Evolutionary conservation across 1,140 invertebrate genomes (phyloP).

Genomic region (Drosophila jambulina): DNA sequence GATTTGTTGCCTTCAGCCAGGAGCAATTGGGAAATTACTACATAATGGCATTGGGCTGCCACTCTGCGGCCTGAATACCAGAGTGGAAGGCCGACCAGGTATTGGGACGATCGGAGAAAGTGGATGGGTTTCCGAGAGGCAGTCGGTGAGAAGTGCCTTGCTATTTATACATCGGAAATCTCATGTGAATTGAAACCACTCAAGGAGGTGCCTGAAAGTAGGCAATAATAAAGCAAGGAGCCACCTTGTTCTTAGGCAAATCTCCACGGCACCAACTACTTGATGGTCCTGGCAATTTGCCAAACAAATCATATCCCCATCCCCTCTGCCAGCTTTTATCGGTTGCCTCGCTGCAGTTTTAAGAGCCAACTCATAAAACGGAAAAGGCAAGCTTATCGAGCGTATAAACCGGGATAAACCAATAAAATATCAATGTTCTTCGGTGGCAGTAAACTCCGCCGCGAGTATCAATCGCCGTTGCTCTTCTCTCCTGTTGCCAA

Average conservation of each 20-base stretch:
- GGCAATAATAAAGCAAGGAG: not conserved
- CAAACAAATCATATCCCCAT: constrained; percentile 16
- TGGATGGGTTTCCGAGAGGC: not conserved
- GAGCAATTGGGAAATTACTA: constrained; percentile 69
- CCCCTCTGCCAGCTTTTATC: constrained; percentile 2
- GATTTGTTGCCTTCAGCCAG: constrained; percentile 69
- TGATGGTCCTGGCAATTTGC: constrained; percentile 9
- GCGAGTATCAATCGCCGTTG: constrained; percentile 6
- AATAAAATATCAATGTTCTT: constrained; percentile 77
- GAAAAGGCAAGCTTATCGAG: constrained; percentile 39
- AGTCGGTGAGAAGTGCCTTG: not conserved
- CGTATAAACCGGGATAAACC: constrained; percentile 65
- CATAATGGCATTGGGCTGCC: constrained; percentile 52
- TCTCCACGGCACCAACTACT: constrained; percentile 2
- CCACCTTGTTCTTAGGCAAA: not conserved
- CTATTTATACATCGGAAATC: constrained; percentile 10
- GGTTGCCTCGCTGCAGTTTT: not conserved
- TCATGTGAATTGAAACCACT: constrained; percentile 2
- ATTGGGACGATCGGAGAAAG: not conserved
- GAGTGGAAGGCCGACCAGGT: constrained; percentile 15
- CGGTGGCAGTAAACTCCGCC: constrained; percentile 15
- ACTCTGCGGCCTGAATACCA: constrained; percentile 20
- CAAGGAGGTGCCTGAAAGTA: not conserved
- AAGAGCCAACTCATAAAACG: constrained; percentile 41
- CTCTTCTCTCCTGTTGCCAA: constrained; percentile 4